Percentiles rank a stretch among this genome's conserved stretches.
Evolutionary conservation across 1,140 invertebrate species (phyloP).

Genomic region (Drosophila santomea): DNA sequence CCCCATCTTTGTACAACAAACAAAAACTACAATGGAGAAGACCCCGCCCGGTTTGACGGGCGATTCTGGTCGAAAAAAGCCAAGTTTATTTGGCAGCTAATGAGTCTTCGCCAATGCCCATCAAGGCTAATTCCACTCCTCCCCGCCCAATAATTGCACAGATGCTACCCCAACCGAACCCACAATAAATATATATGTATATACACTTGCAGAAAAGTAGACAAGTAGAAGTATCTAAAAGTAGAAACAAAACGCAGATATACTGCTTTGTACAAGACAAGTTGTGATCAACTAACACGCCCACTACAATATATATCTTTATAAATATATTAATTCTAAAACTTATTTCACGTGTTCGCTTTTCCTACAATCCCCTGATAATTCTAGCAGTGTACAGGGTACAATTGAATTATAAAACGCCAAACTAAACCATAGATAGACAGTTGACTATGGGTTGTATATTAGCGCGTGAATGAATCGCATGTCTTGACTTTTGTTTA

Average conservation of each 20-base stretch:
- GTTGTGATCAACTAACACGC: background rate
- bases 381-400: slow-evolving; percentile 1
- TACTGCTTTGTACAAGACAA: background rate
- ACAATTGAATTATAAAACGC: slow-evolving; percentile 25
- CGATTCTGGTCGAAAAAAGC: slow-evolving; percentile 40
- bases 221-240: background rate
- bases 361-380: background rate
- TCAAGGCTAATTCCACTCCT: slow-evolving; percentile 33
- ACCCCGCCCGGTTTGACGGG: slow-evolving; percentile 36
- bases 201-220: background rate
- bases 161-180: slow-evolving; percentile 29
- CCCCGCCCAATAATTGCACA: slow-evolving; percentile 40
- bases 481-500: slow-evolving; percentile 76
- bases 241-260: background rate
- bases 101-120: slow-evolving; percentile 46
- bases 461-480: slow-evolving; percentile 76
- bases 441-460: slow-evolving; percentile 27
- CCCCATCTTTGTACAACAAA: slow-evolving; percentile 12
- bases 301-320: no score
- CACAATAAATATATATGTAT: slow-evolving; percentile 10
- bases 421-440: slow-evolving; percentile 24
- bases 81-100: slow-evolving; percentile 62
- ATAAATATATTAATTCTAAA: no score
- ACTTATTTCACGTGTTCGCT: background rate
- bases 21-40: slow-evolving; percentile 43